Conservation (phyloP, 2,113 vertebrate genomes). For the Leucoraja erinaceus region DNA sequence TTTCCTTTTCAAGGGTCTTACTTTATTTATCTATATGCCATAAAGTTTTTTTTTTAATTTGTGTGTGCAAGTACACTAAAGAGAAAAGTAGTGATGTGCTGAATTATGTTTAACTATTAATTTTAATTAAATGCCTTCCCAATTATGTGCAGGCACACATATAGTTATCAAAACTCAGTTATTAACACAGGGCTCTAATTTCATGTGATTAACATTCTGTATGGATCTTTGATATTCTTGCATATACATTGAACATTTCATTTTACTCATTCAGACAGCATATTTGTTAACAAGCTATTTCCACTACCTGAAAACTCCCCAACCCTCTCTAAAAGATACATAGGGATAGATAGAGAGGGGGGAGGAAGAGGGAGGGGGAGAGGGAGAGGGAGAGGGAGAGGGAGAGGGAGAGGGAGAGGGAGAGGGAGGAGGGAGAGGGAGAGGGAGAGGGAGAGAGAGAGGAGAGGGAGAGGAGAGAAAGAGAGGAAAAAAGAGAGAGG, state of each 20-base stretch:
- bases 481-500: too few species aligned
- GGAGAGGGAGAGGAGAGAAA: too few species aligned
- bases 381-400: too few species aligned
- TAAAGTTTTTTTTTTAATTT: background rate
- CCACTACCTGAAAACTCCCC: background rate
- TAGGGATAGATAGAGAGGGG: too few species aligned
- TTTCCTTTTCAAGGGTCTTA: background rate
- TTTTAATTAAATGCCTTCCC: background rate
- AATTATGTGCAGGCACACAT: slow-evolving; percentile 4
- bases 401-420: too few species aligned
- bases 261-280: background rate
- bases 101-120: slow-evolving; percentile 9
- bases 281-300: background rate
- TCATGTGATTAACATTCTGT: background rate
- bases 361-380: too few species aligned
- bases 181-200: background rate
- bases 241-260: background rate
- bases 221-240: background rate
- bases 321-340: background rate
- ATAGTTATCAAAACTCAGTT: background rate
- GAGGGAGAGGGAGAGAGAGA: too few species aligned
- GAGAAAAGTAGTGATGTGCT: background rate
- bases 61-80: background rate
- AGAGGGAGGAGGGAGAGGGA: too few species aligned
- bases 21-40: background rate